Percentiles rank a stretch among this genome's conserved stretches.
Conservation (phyloP, 2,888 invertebrate species). For the Pachycephus smyrnensis region DNA sequence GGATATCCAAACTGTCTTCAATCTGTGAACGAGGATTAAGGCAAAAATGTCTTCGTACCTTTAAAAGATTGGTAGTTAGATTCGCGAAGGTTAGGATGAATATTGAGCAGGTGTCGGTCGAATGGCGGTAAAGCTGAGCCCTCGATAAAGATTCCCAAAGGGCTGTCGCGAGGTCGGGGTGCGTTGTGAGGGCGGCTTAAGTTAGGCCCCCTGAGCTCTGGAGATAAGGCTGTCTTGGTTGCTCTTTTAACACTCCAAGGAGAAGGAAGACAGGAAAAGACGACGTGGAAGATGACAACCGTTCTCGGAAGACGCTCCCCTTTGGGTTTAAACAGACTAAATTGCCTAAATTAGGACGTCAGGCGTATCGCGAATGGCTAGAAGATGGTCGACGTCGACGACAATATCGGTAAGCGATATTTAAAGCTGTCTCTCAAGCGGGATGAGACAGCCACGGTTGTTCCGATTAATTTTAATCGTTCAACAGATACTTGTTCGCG, state of each 20-base stretch:
- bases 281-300: slow-evolving; percentile 20
- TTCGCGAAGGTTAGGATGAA: not conserved
- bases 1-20: too few species aligned
- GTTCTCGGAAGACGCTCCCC: slow-evolving; percentile 14
- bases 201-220: not conserved
- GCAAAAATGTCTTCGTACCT: not conserved
- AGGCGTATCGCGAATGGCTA: slow-evolving; percentile 28
- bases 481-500: not conserved
- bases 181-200: not conserved
- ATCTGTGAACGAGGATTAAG: not conserved
- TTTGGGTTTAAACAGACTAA: slow-evolving; percentile 31
- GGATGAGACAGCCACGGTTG: not conserved
- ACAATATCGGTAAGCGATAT: slow-evolving; percentile 37
- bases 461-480: not conserved
- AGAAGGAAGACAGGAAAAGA: not conserved
- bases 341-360: slow-evolving; percentile 41
- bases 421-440: not conserved
- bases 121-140: not conserved
- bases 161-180: not conserved
- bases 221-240: slow-evolving; percentile 14
- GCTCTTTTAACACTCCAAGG: not conserved
- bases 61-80: not conserved
- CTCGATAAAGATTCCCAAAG: not conserved
- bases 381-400: slow-evolving; percentile 19
- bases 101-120: not conserved